These are phyloP conservation scores for Kradibia gibbosae DNA, from an alignment of 1,140 invertebrate genomes.

Conservation along the genomic window DNA sequence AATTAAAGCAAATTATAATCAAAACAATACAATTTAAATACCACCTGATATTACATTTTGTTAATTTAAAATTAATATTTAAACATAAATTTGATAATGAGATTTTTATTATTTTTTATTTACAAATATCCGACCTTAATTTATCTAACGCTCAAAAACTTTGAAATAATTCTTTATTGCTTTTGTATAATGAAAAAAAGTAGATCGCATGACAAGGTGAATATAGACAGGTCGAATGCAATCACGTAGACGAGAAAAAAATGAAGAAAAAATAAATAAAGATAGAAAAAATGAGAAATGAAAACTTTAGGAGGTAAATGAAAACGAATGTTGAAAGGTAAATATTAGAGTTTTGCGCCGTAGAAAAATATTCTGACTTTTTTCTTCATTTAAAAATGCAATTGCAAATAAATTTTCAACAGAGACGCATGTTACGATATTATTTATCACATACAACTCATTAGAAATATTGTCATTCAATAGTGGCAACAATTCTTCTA, in stretches of 20 bases:
- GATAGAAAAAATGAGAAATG: neutral
- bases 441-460: no score
- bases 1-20: no score
- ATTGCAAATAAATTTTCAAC: neutral
- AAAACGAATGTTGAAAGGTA: conserved; percentile 12
- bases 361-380: conserved; percentile 8
- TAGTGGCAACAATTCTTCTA: neutral
- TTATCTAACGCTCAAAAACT: no score
- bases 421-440: no score
- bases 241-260: conserved; percentile 11
- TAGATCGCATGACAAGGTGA: neutral
- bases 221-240: neutral
- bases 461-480: no score
- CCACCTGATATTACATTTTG: no score
- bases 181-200: neutral
- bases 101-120: no score
- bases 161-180: neutral
- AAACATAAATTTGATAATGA: no score
- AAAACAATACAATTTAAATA: no score
- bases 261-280: conserved; percentile 29
- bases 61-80: no score
- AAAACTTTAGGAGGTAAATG: neutral
- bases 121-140: no score
- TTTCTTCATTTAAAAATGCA: neutral
- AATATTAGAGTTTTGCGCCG: neutral